Evolutionary conservation across 2,888 invertebrate genomes (phyloP).

Genomic region (Yponomeuta evonymella): DNA sequence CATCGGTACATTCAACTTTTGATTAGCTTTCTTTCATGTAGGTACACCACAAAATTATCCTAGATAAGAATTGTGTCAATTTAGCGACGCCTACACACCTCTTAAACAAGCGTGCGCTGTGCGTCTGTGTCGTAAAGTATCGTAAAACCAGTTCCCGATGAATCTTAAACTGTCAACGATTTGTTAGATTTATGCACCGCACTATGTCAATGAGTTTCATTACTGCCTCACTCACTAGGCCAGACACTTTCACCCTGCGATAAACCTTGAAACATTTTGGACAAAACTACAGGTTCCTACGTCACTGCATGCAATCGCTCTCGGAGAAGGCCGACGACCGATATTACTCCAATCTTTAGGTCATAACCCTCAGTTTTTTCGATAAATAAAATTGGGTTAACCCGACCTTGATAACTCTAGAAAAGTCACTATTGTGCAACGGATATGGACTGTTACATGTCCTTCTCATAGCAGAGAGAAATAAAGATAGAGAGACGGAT

Average conservation of each 20-base stretch:
- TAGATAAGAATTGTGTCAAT: neutral
- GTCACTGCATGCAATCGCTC: neutral
- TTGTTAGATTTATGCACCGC: neutral
- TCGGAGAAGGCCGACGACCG: neutral
- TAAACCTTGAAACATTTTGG: constrained; percentile 8
- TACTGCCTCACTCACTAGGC: constrained; percentile 1
- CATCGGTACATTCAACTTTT: constrained; percentile 76
- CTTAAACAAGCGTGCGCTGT: neutral
- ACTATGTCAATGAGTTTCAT: neutral
- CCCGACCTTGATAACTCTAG: constrained; percentile 28
- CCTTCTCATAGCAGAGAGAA: neutral
- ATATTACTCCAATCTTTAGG: neutral
- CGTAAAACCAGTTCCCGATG: neutral
- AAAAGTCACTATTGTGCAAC: constrained; percentile 28
- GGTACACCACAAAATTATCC: constrained; percentile 42
- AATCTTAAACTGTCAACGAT: neutral
- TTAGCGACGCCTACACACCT: neutral
- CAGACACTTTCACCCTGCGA: constrained; percentile 36
- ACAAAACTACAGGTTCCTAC: neutral
- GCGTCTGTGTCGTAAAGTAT: neutral
- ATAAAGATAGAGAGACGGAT: no score
- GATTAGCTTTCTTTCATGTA: constrained; percentile 68
- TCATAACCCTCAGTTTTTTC: neutral
- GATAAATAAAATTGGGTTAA: constrained; percentile 25
- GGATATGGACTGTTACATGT: neutral